Percentiles rank a stretch among this genome's conserved stretches.
Evolutionary conservation across 2,888 invertebrate species (phyloP).

Genomic region (Epistrophella euchroma): DNA sequence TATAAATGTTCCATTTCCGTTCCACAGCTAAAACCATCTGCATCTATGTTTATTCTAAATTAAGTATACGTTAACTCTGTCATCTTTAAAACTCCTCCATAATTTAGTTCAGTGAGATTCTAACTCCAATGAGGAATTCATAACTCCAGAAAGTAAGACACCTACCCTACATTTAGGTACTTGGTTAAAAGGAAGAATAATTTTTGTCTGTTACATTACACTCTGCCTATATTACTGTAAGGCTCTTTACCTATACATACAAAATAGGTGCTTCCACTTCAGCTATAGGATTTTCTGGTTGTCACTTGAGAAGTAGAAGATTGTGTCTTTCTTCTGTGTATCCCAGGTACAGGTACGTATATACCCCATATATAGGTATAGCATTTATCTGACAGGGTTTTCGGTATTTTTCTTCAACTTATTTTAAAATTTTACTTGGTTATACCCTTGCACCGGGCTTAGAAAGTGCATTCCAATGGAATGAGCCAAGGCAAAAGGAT

Average conservation of each 20-base stretch:
- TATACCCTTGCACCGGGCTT: background rate
- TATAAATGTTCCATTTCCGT: constrained; percentile 4
- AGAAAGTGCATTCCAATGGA: constrained; percentile 37
- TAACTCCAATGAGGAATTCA: constrained; percentile 1
- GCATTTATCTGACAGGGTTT: constrained; percentile 33
- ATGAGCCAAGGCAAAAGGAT: constrained; percentile 24
- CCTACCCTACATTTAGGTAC: background rate
- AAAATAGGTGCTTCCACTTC: constrained; percentile 4
- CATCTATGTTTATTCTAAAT: no score
- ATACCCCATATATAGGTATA: background rate
- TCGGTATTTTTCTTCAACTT: constrained; percentile 9
- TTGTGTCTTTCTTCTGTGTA: constrained; percentile 9
- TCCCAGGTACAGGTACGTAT: no score
- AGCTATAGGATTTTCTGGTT: constrained; percentile 32
- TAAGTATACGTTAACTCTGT: constrained; percentile 23
- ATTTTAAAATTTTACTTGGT: constrained; percentile 15
- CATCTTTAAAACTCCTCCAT: constrained; percentile 30
- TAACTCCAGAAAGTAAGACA: background rate
- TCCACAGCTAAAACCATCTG: background rate
- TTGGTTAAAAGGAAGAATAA: constrained; percentile 21
- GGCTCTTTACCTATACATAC: background rate
- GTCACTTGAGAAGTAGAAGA: constrained; percentile 32
- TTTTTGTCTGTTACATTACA: background rate
- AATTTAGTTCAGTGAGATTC: constrained; percentile 29
- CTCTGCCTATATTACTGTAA: background rate